Base-by-base conservation (phyloP, 1,140 invertebrate species). In the Hestina assimilis region DNA sequence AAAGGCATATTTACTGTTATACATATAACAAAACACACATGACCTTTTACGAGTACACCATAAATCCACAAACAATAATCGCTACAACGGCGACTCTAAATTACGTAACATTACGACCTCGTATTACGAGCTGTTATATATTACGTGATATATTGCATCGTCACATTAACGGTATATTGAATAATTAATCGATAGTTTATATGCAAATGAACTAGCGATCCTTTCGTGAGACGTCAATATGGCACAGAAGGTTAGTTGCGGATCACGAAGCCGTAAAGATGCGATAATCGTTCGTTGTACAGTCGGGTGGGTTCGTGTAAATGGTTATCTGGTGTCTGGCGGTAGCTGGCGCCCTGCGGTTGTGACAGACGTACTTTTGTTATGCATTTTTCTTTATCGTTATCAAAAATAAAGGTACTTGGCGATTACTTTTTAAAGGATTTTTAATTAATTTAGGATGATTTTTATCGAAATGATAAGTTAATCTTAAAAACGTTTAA, bases 241-340 rank as follows among this genome's bases (percentile, higher is more conserved):
- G 41, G 54, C 35, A 48, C 54, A 20, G 35, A 19, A 57, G 54
- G 54, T 57, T 57, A 57, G 23, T 47, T 57, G 45, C 33, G 43
- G 38, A 48, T 57, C 54, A 57, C 43, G 54, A 47, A 57, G 31
- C 54, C 35, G 26, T 46, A 56, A 56, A 48, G 24, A 23, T 33
- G 29, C 33, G 45, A 48, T 57, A 48, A 48, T 48, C 54, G 35
- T 56, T 29, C 24, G 21, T 31, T 40, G 35, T 48, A 42, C 38
- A 48, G 45, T 52, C 67, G 62, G n/a, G 71, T 50, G 70, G 68
- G 73, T 53, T 61, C 64, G 63, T 72, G 78, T 70, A 73, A 78
- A 76, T 59, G 48, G 66, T 54, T 64, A 61, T 65, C 56, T 40
- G 41, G 45, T 56, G 48, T 47, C 53, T 53, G 43, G 28, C 64